Percentiles rank a stretch among this genome's conserved stretches.
Evolutionary conservation across 2,113 vertebrate genomes (phyloP).

Genomic region (Hypocryptadius cinnamomeus): DNA sequence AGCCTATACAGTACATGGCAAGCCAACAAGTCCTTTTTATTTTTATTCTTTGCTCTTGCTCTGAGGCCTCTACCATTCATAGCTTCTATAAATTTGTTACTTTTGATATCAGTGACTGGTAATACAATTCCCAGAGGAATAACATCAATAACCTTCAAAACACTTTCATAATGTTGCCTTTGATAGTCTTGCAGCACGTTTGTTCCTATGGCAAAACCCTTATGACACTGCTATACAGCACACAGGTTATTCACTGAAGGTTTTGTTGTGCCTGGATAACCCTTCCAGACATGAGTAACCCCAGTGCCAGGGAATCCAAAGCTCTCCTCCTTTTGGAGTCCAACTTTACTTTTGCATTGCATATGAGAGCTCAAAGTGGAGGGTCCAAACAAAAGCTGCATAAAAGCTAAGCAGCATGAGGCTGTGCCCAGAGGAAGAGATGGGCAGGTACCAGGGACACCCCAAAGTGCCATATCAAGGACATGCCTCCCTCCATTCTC

Average conservation of each 20-base stretch:
- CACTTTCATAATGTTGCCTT: slow-evolving; percentile 54
- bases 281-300: not conserved
- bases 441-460: not conserved
- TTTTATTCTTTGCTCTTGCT: slow-evolving; percentile 14
- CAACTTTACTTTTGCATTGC: not conserved
- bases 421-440: not conserved
- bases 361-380: not conserved
- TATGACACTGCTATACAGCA: not conserved
- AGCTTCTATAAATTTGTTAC: slow-evolving; percentile 62
- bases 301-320: not conserved
- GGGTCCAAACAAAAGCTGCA: not conserved
- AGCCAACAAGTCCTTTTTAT: not conserved
- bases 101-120: slow-evolving; percentile 55
- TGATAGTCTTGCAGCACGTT: slow-evolving; percentile 29
- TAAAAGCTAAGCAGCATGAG: not conserved
- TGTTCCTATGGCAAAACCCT: not conserved
- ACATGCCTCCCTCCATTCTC: not conserved
- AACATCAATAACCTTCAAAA: slow-evolving; percentile 49
- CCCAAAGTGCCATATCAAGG: not conserved
- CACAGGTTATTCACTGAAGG: not conserved
- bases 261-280: not conserved
- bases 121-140: slow-evolving; percentile 46
- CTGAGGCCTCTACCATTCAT: slow-evolving; percentile 38
- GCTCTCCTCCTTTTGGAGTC: not conserved
- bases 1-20: not conserved